phyloP scores from a whole-genome alignment of 2,888 invertebrate species.

The Margaritifera margaritifera region DNA sequence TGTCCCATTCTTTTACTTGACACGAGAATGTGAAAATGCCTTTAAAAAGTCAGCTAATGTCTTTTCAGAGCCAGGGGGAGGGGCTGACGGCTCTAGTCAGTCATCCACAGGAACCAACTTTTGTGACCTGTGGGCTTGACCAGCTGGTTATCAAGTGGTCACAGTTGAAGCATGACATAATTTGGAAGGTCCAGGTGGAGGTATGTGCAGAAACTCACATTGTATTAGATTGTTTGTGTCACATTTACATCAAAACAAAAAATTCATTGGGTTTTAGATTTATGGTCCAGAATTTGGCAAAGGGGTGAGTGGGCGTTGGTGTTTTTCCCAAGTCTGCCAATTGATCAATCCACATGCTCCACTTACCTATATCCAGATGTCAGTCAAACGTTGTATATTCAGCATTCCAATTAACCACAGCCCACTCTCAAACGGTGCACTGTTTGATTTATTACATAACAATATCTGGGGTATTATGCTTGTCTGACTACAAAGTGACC shows the following conservation, averaged over 20 bases:
- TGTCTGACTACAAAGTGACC: no score
- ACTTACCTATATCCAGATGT: neutral
- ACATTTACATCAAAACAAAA: no score
- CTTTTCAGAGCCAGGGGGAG: conserved; percentile 87
- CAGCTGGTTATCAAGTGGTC: conserved; percentile 93
- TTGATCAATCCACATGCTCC: neutral
- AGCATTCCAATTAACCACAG: no score
- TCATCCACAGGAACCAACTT: conserved; percentile 88
- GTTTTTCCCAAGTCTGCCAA: no score
- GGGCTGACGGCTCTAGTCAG: conserved; percentile 90
- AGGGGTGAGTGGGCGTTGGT: no score
- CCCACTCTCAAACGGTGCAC: no score
- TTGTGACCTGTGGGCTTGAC: conserved; percentile 93
- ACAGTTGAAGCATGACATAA: conserved; percentile 82
- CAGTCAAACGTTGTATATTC: neutral
- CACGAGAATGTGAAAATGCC: neutral
- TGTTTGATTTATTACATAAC: no score
- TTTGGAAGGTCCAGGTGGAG: conserved; percentile 88
- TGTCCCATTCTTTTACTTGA: neutral
- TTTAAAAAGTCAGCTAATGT: conserved; percentile 74
- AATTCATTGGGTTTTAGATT: no score
- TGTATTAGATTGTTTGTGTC: no score
- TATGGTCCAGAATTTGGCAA: no score
- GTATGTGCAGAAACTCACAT: conserved; percentile 33
- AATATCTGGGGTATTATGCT: no score